These are phyloP conservation scores for Turnix velox DNA, from an alignment of 2,113 vertebrate species.

Conservation along the genomic window DNA sequence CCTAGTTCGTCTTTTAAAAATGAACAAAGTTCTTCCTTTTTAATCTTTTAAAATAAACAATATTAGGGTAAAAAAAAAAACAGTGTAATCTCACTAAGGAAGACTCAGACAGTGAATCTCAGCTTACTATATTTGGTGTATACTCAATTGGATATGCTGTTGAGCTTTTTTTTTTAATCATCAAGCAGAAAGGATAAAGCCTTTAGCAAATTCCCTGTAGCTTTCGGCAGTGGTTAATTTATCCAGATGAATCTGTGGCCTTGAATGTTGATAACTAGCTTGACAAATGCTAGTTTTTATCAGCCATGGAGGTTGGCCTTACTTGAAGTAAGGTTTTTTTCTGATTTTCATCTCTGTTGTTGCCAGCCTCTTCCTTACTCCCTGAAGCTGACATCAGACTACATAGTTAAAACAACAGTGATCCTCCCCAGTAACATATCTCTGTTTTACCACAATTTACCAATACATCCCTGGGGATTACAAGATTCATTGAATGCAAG, in stretches of 20 bases:
- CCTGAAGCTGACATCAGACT: not conserved
- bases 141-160: not conserved
- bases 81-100: not conserved
- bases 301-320: fast-evolving
- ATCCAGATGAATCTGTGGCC: not conserved
- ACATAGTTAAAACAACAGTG: fast-evolving
- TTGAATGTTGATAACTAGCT: not conserved
- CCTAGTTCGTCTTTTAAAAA: not conserved
- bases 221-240: not conserved
- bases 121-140: not conserved
- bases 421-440: fast-evolving
- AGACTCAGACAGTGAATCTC: not conserved
- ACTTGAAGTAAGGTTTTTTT: not conserved
- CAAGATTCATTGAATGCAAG: not conserved
- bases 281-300: not conserved
- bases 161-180: not conserved
- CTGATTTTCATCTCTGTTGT: not conserved
- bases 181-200: not conserved
- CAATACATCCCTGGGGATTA: not conserved
- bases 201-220: not conserved
- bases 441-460: not conserved
- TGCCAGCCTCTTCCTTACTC: not conserved
- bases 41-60: not conserved
- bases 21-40: not conserved
- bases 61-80: not conserved